Base-by-base conservation (phyloP, 2,797 vertebrate genomes). In the Anguilla pacifica region DNA sequence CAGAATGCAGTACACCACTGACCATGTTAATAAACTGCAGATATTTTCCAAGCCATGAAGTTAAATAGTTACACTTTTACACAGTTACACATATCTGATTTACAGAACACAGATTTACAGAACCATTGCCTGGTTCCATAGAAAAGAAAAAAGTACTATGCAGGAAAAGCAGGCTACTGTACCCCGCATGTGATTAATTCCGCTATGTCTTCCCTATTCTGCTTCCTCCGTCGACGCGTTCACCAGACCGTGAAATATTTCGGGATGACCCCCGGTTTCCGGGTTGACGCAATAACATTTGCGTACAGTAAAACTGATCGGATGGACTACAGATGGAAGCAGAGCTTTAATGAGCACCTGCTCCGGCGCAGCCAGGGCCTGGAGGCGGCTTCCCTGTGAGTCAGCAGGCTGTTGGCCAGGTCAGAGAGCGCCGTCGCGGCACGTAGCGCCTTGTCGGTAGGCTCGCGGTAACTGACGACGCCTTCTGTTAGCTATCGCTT, bases 161-260 rank as follows among this genome's bases (percentile, higher is more conserved):
- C 35, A 43, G 39, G 35, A 46, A 43, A 79, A 79, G 13, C 11
- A 82, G 43, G 79, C 79, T 51, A 82, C 79, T 82, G 43, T 82
- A n/a, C 22, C 7, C 46, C 6, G 35, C 6, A 35, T 51, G 46
- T 49, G 17, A 82, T 49, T 10, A 82, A 82, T 51, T 13, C 2
- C 6, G 46, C 79, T 25, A 51, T 10, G 35, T 35, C 28, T 22
- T 0, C 2, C 19, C 5, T 57, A 85, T 31, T 43, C 86, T 0
- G 81, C 88, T 79, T 72, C 35, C 4, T 77, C 35, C 15, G 46
- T 72, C 9, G 9, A 19, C 7, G 31, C 31, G 57, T 86, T 22
- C 86, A 79, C 22, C 87, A 53, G 39, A 61, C 79, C 57, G 86
- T 28, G 43, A 84, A 86, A 59, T 81, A 51, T 61, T 77, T 46